These are phyloP conservation scores for Zapus hudsonius DNA, from an alignment of 2,113 vertebrate genomes.

Conservation along the genomic window DNA sequence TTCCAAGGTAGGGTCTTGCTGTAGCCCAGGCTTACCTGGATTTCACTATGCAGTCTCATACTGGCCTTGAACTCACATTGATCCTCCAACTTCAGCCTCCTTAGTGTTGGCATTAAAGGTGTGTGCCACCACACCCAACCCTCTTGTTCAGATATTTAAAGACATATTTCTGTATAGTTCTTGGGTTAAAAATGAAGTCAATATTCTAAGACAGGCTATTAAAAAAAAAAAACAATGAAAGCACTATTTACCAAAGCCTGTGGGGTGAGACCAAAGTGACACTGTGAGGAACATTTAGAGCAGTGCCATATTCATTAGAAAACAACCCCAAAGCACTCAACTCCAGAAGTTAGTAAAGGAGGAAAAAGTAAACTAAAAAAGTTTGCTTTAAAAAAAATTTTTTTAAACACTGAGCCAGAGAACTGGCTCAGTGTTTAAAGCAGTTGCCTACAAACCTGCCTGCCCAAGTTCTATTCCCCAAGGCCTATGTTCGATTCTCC, in stretches of 20 bases:
- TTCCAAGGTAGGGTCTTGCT: no score
- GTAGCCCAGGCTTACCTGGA: no score
- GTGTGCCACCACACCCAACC: no score
- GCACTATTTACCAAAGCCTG: not conserved
- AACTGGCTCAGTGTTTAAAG: no score
- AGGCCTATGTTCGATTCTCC: no score
- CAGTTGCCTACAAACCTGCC: no score
- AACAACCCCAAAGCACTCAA: not conserved
- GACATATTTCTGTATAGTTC: not conserved
- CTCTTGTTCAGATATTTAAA: not conserved
- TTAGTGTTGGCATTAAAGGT: no score
- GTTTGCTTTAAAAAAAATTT: not conserved
- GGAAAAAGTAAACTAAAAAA: not conserved
- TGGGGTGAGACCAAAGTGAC: not conserved
- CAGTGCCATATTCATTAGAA: constrained; percentile 9
- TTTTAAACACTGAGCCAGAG: not conserved
- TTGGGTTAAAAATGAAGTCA: constrained; percentile 37
- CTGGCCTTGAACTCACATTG: no score
- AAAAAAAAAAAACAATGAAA: not conserved
- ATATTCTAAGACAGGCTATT: not conserved
- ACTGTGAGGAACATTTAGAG: not conserved
- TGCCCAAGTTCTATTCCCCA: no score
- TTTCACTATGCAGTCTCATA: no score
- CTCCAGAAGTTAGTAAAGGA: constrained; percentile 5
- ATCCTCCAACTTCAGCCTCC: no score